phyloP scores from a whole-genome alignment of 53 echinoderm and acorn worm genomes.

The Patiria pectinifera region DNA sequence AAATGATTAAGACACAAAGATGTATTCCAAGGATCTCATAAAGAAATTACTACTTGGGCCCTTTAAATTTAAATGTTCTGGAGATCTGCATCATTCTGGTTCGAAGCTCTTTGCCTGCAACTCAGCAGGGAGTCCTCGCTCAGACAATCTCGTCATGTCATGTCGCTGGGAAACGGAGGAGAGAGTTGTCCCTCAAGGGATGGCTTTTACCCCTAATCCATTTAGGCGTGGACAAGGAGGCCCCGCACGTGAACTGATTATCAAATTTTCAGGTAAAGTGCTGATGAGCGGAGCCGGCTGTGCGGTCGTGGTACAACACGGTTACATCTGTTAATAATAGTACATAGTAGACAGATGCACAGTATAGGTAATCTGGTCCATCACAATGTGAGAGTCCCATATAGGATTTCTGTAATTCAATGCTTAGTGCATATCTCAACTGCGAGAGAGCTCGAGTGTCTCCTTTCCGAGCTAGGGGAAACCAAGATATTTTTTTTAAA shows the following conservation, averaged over 20 bases:
- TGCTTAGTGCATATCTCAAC: neutral
- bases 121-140: too few species aligned
- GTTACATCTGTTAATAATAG: neutral
- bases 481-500: too few species aligned
- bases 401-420: neutral
- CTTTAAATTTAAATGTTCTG: too few species aligned
- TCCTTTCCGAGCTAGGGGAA: neutral
- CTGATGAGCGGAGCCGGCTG: neutral
- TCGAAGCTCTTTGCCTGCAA: too few species aligned
- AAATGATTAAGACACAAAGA: too few species aligned
- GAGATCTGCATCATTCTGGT: too few species aligned
- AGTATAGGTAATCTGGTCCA: neutral
- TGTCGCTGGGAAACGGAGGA: neutral
- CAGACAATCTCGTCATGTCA: too few species aligned
- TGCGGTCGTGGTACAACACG: neutral
- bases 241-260: neutral
- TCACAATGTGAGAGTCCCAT: neutral
- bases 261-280: neutral
- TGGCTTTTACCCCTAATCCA: neutral
- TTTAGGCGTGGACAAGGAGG: neutral
- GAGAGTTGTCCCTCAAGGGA: neutral
- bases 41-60: too few species aligned
- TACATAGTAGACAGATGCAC: neutral
- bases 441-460: neutral
- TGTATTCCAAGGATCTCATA: too few species aligned